A percentile compares a stretch with the other conserved stretches of the same genome.
Evolutionary conservation across 2,797 vertebrate genomes (phyloP).

Genomic region (Malurus leucopterus): DNA sequence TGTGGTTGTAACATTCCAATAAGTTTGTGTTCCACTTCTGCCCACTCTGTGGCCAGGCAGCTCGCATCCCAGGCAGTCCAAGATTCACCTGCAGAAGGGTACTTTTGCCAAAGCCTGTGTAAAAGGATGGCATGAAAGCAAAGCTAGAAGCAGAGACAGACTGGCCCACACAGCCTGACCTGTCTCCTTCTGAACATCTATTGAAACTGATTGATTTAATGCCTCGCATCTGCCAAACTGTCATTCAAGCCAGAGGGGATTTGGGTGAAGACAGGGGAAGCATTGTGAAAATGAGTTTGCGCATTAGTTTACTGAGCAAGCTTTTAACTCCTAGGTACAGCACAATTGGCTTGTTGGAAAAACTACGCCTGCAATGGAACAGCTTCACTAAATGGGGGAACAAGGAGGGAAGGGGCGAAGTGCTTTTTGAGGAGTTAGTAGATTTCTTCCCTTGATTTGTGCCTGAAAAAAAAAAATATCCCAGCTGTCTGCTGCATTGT

Average conservation of each 20-base stretch:
- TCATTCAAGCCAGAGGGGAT: constrained; percentile 70
- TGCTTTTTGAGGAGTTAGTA: constrained; percentile 20
- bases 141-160: not conserved
- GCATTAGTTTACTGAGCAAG: constrained; percentile 51
- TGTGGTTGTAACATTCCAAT: not conserved
- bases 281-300: constrained; percentile 60
- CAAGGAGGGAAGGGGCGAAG: not conserved
- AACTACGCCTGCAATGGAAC: constrained; percentile 22
- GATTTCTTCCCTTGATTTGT: constrained; percentile 68
- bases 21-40: not conserved
- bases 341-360: constrained; percentile 42
- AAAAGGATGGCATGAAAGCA: not conserved
- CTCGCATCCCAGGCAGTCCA: not conserved
- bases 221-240: constrained; percentile 70
- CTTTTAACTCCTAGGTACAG: constrained; percentile 63
- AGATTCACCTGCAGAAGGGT: not conserved
- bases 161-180: constrained; percentile 53
- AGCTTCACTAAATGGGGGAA: constrained; percentile 10
- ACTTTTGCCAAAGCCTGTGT: not conserved
- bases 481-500: constrained; percentile 74
- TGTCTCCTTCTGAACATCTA: constrained; percentile 53
- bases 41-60: not conserved
- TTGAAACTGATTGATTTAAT: constrained; percentile 69
- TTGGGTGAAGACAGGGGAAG: constrained; percentile 60
- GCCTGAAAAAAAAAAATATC: constrained; percentile 47